These are phyloP conservation scores for Calephelis perditalis DNA, from an alignment of 2,888 invertebrate genomes.

Conservation along the genomic window DNA sequence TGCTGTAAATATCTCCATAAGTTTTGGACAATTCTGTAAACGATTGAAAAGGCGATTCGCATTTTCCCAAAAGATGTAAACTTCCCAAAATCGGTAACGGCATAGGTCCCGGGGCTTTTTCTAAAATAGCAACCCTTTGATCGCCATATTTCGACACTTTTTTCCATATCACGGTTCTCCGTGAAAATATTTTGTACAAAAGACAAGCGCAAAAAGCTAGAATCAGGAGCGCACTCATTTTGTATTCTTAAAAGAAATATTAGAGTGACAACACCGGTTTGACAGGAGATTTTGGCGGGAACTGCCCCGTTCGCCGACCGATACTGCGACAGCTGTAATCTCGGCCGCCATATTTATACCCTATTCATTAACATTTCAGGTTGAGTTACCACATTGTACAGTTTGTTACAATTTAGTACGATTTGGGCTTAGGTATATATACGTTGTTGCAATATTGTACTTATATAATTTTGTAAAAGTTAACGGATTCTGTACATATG, in stretches of 20 bases:
- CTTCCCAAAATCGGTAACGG: constrained; percentile 84
- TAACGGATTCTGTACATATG: too few species aligned
- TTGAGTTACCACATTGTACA: too few species aligned
- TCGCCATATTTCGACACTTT: constrained; percentile 44
- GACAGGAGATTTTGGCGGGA: constrained; percentile 53
- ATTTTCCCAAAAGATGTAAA: constrained; percentile 81
- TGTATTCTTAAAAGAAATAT: constrained; percentile 49
- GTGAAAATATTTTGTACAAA: constrained; percentile 51
- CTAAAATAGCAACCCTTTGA: constrained; percentile 37
- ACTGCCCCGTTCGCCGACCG: constrained; percentile 40
- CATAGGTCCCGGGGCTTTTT: constrained; percentile 81
- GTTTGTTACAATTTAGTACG: too few species aligned
- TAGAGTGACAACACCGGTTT: constrained; percentile 54
- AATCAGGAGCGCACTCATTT: constrained; percentile 66
- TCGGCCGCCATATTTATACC: constrained; percentile 37
- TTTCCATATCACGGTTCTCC: constrained; percentile 40
- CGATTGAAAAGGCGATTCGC: constrained; percentile 83
- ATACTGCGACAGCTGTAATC: constrained; percentile 34
- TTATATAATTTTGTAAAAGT: too few species aligned
- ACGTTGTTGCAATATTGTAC: too few species aligned
- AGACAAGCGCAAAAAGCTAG: constrained; percentile 43
- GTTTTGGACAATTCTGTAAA: constrained; percentile 82
- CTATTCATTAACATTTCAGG: constrained; percentile 29
- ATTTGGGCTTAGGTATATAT: too few species aligned
- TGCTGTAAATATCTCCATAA: constrained; percentile 85